Evolutionary conservation across 1,140 invertebrate species (phyloP).

Genomic region (Trichogramma pretiosum): DNA sequence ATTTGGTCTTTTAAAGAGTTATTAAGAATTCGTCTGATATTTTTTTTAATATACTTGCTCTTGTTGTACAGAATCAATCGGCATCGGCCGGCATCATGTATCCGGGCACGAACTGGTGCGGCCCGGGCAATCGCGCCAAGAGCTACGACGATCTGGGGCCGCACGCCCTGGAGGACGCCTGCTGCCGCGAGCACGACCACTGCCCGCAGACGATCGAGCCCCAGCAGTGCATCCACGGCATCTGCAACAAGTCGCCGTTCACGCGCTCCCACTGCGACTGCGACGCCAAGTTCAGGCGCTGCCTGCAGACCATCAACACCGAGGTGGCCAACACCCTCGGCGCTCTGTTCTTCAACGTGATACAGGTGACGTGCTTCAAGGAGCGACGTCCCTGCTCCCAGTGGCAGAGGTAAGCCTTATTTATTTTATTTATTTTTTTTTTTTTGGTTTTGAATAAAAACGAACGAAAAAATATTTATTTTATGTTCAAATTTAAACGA

Average conservation of each 20-base stretch:
- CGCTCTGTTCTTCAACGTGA: slow-evolving; percentile 61
- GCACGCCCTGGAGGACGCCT: slow-evolving; percentile 57
- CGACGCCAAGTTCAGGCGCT: slow-evolving; percentile 57
- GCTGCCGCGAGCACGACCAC: slow-evolving; percentile 69
- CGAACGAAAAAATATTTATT: neutral
- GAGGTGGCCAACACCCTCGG: slow-evolving; percentile 61
- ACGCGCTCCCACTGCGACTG: slow-evolving; percentile 66
- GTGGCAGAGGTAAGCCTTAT: slow-evolving; percentile 49
- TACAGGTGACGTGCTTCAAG: slow-evolving; percentile 59
- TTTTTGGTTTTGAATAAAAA: slow-evolving; percentile 1
- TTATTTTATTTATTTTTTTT: slow-evolving; percentile 1
- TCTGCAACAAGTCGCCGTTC: slow-evolving; percentile 60
- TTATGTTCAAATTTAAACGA: neutral
- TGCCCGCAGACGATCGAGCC: slow-evolving; percentile 55
- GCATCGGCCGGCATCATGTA: slow-evolving; percentile 40
- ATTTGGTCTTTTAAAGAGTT: too few species aligned
- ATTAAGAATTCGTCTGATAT: too few species aligned
- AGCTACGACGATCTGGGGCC: slow-evolving; percentile 59
- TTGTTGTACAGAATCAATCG: slow-evolving; percentile 26
- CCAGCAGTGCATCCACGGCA: slow-evolving; percentile 53
- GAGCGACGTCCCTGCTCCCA: slow-evolving; percentile 56
- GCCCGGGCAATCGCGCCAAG: slow-evolving; percentile 54
- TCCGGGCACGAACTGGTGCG: slow-evolving; percentile 67
- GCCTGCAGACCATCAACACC: slow-evolving; percentile 56
- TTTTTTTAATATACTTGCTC: too few species aligned